A percentile compares a stretch with the other conserved stretches of the same genome.
Conservation (phyloP, 2,113 vertebrate species). For the Dolichotis patagonum region DNA sequence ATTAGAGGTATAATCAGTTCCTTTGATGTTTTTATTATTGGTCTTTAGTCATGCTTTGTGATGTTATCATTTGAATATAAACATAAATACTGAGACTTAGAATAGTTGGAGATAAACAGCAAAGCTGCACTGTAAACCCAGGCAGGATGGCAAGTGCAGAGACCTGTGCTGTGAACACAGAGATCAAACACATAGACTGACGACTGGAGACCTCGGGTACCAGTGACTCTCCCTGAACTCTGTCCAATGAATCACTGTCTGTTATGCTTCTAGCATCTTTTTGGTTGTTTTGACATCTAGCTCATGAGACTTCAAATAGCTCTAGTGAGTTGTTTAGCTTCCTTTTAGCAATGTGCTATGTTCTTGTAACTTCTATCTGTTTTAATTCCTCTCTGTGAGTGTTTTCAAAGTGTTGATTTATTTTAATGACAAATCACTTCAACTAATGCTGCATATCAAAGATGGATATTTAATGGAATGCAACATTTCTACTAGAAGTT, state of each 20-base stretch:
- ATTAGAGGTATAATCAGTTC: not conserved
- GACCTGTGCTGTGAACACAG: not conserved
- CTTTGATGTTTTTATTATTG: not conserved
- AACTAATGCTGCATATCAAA: conserved; percentile 15
- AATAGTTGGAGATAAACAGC: not conserved
- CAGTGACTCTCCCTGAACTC: not conserved
- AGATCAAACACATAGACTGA: not conserved
- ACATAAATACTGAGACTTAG: not conserved
- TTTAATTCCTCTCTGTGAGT: conserved; percentile 12
- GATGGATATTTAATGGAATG: not conserved
- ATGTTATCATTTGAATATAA: not conserved
- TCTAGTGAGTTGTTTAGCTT: not conserved
- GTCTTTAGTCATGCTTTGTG: not conserved
- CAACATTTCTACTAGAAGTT: not conserved
- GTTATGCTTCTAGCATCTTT: not conserved
- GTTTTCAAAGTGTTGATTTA: not conserved
- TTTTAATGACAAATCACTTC: not conserved
- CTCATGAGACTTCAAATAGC: not conserved
- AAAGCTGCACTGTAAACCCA: not conserved
- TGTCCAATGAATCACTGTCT: no score
- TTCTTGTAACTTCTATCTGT: not conserved
- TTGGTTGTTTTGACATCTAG: not conserved
- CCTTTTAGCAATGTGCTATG: not conserved
- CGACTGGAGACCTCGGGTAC: not conserved
- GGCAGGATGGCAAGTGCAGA: not conserved